Evolutionary conservation across 2,888 invertebrate genomes (phyloP).

Genomic region (Pseudococcus viburni): DNA sequence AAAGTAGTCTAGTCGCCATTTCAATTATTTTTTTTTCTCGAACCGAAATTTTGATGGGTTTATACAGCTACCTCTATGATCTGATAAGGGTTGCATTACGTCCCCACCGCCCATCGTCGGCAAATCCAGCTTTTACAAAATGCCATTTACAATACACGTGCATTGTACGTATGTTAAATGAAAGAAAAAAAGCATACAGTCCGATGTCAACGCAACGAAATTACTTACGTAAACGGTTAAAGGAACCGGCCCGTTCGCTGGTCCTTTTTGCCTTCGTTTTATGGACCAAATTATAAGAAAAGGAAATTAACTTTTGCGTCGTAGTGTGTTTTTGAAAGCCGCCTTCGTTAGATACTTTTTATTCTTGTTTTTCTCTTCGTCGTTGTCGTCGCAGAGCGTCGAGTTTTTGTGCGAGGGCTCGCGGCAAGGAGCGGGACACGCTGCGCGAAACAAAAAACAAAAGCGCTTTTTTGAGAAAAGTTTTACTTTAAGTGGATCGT

Average conservation of each 20-base stretch:
- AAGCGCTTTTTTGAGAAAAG: constrained; percentile 29
- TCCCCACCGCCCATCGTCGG: no score
- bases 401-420: background rate
- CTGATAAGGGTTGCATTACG: no score
- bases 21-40: no score
- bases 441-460: constrained; percentile 20
- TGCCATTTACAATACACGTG: no score
- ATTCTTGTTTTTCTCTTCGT: background rate
- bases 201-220: background rate
- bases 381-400: background rate
- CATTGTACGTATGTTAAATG: background rate
- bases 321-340: constrained; percentile 39
- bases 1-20: no score
- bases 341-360: constrained; percentile 30
- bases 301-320: constrained; percentile 44
- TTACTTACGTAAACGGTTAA: background rate
- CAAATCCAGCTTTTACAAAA: no score
- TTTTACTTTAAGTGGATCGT: constrained; percentile 44
- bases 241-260: background rate
- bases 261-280: background rate
- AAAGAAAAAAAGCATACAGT: background rate
- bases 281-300: constrained; percentile 30
- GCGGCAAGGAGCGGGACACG: background rate
- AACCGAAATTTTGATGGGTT: no score
- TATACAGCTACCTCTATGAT: no score